phyloP scores from a whole-genome alignment of 2,797 vertebrate genomes.

The Leuciscus waleckii region DNA sequence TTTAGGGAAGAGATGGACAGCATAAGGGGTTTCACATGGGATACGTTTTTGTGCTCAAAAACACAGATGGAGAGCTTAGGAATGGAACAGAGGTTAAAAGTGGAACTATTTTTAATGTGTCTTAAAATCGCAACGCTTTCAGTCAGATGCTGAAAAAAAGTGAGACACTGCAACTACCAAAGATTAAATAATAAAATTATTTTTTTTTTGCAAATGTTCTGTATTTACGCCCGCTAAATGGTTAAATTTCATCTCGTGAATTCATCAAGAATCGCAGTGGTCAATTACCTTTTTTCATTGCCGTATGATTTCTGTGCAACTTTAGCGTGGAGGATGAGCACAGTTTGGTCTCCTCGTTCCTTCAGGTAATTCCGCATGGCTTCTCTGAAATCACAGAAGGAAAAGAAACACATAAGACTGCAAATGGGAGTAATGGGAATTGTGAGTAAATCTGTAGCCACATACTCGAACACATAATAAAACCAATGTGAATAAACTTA shows the following conservation, averaged over 20 bases:
- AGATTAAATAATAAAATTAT: not conserved
- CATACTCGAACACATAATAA: not conserved
- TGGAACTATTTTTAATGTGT: not conserved
- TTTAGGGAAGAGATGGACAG: not conserved
- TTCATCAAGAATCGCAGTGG: not conserved
- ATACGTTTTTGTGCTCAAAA: not conserved
- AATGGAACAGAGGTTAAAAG: not conserved
- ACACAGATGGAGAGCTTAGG: not conserved
- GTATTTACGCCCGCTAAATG: not conserved
- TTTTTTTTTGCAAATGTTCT: not conserved
- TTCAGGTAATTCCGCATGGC: conserved; percentile 99
- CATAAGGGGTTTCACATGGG: not conserved
- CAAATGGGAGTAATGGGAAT: conserved; percentile 40
- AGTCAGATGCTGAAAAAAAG: not conserved
- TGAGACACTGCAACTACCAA: not conserved
- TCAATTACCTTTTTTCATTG: conserved; percentile 92
- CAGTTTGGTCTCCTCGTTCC: conserved; percentile 98
- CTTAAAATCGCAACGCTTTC: not conserved
- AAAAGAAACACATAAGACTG: not conserved
- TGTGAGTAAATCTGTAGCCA: not conserved
- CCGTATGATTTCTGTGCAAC: conserved; percentile 99
- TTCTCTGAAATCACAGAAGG: conserved; percentile 82
- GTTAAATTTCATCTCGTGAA: conserved; percentile 1
- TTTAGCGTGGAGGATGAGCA: conserved; percentile 98
- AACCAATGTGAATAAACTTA: not conserved